Evolutionary conservation across 2,888 invertebrate genomes (phyloP), one percentile per base, ranked within the genome.

Genomic region (Apamea crenata): DNA sequence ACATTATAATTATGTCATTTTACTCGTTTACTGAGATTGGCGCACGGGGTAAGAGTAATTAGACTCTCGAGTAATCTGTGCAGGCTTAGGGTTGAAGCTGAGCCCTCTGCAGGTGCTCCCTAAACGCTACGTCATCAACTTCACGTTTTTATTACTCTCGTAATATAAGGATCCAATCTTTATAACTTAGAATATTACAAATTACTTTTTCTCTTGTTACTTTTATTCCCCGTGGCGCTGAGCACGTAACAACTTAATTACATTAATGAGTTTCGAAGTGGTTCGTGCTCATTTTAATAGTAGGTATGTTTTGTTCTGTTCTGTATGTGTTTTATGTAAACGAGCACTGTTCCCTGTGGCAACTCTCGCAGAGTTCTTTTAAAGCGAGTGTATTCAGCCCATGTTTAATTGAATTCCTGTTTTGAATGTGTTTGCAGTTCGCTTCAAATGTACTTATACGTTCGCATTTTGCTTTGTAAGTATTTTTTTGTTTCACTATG

Each of bases 211-310:
- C 81, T 85, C 85, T 90, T 89, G 87, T 80, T 86, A 81, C 61
- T 81, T 74, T 81, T 75, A 87, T 83, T 77, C 85, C 80, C 81
- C 84, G 86, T 87, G 82, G 81, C 82, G 78, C 61, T 69, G 75
- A 91, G 88, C 85, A 88, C 82, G 88, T 88, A 83, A 85, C 87
- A 87, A 88, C 86, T 88, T 93, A 92, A 94, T 94, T 93, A 91
- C 88, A 88, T 88, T 91, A 92, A 92, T 92, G 91, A 92, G 89
- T 86, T 88, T 83, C 77, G 86, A 87, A 90, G 88, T 83, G 84
- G 84, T 86, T 74, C 84, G 90, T 78, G 89, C 84, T 88, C 80
- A 88, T 91, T 84, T 91, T 89, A 86, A 84, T 82, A 86, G 80
- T 86, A 83, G 88, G 88, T 86, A 83, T 88, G 88, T 53, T 90